Evolutionary conservation across 2,888 invertebrate species (phyloP).

Genomic region (Conomelus anceps): DNA sequence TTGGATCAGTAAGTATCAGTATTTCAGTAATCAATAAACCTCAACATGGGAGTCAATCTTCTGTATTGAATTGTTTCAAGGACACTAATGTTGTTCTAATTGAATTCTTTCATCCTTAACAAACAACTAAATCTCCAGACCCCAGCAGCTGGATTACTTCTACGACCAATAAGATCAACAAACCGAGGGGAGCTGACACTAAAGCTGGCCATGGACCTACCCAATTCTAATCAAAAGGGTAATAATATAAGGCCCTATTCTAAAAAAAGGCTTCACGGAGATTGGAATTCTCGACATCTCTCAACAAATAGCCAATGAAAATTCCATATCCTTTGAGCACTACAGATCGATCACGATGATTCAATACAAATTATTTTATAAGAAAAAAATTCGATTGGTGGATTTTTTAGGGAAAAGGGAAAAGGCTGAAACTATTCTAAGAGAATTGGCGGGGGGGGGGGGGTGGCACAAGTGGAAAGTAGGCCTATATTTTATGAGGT

Average conservation of each 20-base stretch:
- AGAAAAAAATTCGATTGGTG: too few species aligned
- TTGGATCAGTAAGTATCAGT: neutral
- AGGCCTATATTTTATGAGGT: neutral
- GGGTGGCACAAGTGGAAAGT: too few species aligned
- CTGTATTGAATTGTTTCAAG: neutral
- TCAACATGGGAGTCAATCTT: neutral
- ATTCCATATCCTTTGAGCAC: too few species aligned
- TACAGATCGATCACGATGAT: too few species aligned
- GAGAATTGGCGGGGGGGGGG: neutral
- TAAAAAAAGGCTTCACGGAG: neutral
- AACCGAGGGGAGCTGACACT: neutral
- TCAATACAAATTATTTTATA: too few species aligned
- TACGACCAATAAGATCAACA: neutral
- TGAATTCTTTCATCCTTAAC: neutral
- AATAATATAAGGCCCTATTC: too few species aligned
- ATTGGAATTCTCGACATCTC: too few species aligned
- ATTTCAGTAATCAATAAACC: neutral
- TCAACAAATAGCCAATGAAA: too few species aligned
- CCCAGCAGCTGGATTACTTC: conserved; percentile 2
- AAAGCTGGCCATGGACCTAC: neutral
- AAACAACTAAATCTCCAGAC: conserved; percentile 10
- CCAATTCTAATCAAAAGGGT: neutral
- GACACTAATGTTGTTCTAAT: conserved; percentile 1
- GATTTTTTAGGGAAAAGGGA: neutral
- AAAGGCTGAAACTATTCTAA: neutral